These are phyloP conservation scores for Notospermus geniculatus DNA, from an alignment of 1,140 invertebrate genomes.

Conservation along the genomic window DNA sequence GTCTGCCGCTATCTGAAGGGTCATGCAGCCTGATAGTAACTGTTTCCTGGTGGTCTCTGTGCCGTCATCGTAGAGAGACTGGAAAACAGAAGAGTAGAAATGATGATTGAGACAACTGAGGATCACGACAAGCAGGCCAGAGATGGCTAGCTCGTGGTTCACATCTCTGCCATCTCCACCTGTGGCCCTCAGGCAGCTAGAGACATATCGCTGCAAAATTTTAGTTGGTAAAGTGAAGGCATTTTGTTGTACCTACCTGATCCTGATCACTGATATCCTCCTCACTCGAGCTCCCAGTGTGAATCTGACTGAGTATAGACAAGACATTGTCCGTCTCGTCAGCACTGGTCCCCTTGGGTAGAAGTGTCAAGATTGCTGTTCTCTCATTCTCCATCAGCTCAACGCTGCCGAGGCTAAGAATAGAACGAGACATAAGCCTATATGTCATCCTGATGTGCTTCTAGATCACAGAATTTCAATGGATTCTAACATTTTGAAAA, in stretches of 20 bases:
- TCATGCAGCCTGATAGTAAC: slow-evolving; percentile 37
- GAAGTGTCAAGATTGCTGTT: slow-evolving; percentile 16
- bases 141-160: too few relatives aligned
- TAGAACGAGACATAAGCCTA: too few relatives aligned
- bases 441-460: too few relatives aligned
- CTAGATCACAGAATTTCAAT: too few relatives aligned
- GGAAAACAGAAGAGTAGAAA: slow-evolving; percentile 16
- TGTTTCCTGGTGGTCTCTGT: slow-evolving; percentile 48
- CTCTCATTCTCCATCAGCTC: slow-evolving; percentile 34
- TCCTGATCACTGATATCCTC: slow-evolving; percentile 55
- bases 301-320: slow-evolving; percentile 47
- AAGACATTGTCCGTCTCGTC: slow-evolving; percentile 45
- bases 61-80: slow-evolving; percentile 53
- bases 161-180: too few relatives aligned
- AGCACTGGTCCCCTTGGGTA: slow-evolving; percentile 40
- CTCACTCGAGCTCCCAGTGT: slow-evolving; percentile 42
- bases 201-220: too few relatives aligned
- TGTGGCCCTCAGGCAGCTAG: too few relatives aligned
- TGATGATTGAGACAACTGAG: too few relatives aligned
- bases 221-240: too few relatives aligned
- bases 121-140: background rate
- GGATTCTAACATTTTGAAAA: too few relatives aligned
- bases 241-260: slow-evolving; percentile 35
- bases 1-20: slow-evolving; percentile 35
- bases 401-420: slow-evolving; percentile 51